Percentiles rank a stretch among this genome's conserved stretches.
phyloP scores from a whole-genome alignment of 2,113 vertebrate genomes.

The Chascanopsetta lugubris region DNA sequence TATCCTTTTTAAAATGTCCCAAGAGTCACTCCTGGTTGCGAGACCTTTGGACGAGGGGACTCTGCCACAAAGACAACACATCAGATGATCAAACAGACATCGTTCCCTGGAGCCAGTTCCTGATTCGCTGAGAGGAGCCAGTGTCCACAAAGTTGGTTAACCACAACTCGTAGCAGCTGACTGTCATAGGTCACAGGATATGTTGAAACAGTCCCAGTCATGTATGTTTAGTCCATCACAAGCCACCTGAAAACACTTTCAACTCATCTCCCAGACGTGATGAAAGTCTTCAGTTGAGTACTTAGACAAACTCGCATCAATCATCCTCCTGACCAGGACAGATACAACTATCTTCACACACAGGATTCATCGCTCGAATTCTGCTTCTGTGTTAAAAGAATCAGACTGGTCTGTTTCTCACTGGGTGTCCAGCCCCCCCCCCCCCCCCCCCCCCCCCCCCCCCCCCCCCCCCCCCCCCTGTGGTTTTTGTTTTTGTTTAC shows the following conservation, averaged over 20 bases:
- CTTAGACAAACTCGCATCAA: background rate
- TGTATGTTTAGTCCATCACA: constrained; percentile 7
- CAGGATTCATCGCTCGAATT: constrained; percentile 15
- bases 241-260: constrained; percentile 2
- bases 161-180: constrained; percentile 28
- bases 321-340: background rate
- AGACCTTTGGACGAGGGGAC: background rate
- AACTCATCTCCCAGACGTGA: constrained; percentile 6
- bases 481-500: no score
- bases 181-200: constrained; percentile 9
- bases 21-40: no score
- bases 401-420: constrained; percentile 28
- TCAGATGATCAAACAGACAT: background rate
- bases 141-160: constrained; percentile 5
- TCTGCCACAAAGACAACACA: background rate
- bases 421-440: constrained; percentile 27
- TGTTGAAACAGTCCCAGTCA: background rate
- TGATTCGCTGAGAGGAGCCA: background rate
- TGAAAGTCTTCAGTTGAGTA: background rate
- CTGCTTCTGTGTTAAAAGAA: constrained; percentile 33
- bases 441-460: no score
- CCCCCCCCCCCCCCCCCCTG: no score
- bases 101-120: background rate
- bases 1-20: no score
- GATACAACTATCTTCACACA: constrained; percentile 10